These are phyloP conservation scores for Serinus canaria DNA, from an alignment of 2,113 vertebrate species.

Conservation along the genomic window DNA sequence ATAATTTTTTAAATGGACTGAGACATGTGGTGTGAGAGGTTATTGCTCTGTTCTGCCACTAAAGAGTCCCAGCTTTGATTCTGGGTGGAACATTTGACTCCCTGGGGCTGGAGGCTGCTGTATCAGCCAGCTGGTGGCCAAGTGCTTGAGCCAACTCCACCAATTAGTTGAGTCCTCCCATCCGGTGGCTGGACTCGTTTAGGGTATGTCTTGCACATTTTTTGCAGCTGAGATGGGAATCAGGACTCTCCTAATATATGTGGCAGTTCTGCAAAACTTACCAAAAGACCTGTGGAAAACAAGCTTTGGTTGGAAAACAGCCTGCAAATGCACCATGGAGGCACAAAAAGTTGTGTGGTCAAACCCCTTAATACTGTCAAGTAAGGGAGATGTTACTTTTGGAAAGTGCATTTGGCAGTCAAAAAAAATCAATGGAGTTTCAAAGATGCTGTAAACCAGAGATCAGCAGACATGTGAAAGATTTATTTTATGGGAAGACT, in stretches of 20 bases:
- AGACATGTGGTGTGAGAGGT: slow-evolving; percentile 60
- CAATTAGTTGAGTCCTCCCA: slow-evolving; percentile 60
- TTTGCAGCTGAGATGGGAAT: slow-evolving; percentile 28
- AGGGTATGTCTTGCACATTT: slow-evolving; percentile 30
- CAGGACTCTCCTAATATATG: neutral
- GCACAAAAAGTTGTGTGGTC: neutral
- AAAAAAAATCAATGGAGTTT: neutral
- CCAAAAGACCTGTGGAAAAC: neutral
- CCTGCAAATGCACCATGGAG: neutral
- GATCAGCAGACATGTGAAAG: neutral
- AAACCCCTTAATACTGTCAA: rapidly evolving
- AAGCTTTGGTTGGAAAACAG: neutral
- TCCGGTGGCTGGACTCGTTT: neutral
- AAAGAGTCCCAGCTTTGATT: slow-evolving; percentile 30
- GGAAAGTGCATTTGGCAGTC: neutral
- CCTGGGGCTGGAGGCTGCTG: slow-evolving; percentile 39
- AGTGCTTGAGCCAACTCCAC: slow-evolving; percentile 17
- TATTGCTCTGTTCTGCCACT: slow-evolving; percentile 14
- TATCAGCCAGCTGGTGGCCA: slow-evolving; percentile 56
- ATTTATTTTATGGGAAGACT: neutral
- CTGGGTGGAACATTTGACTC: neutral
- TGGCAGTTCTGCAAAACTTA: neutral
- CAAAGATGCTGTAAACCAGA: neutral
- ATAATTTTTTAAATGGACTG: slow-evolving; percentile 39
- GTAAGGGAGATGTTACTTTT: neutral